phyloP scores from a whole-genome alignment of 2,113 vertebrate genomes.

The Zosterops pallidus region DNA sequence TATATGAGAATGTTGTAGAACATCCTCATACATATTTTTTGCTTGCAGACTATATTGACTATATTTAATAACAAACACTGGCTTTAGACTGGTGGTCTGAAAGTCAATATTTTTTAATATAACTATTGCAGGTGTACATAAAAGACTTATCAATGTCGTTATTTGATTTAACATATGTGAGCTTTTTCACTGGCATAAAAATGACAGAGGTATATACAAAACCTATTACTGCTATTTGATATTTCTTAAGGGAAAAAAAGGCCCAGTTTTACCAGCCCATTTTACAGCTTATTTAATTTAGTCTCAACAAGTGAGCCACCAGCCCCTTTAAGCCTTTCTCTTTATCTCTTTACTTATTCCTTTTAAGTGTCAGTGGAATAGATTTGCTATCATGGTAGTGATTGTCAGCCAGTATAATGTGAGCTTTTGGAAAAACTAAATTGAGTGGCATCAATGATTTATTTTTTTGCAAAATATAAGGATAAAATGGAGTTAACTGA shows the following conservation, averaged over 20 bases:
- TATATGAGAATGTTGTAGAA: not conserved
- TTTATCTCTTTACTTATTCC: not conserved
- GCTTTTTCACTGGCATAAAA: not conserved
- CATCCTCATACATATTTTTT: not conserved
- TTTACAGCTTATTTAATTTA: not conserved
- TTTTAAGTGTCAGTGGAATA: not conserved
- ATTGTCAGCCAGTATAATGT: not conserved
- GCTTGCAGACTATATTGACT: not conserved
- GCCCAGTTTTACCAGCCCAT: not conserved
- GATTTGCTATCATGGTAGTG: not conserved
- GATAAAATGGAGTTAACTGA: not conserved
- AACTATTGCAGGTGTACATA: not conserved
- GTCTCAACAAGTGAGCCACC: not conserved
- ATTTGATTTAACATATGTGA: not conserved
- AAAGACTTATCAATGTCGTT: not conserved
- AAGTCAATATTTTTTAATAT: not conserved
- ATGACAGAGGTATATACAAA: not conserved
- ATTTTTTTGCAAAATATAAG: slow-evolving; percentile 13
- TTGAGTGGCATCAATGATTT: not conserved
- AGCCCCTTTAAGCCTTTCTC: not conserved
- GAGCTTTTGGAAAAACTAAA: not conserved
- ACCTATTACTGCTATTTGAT: not conserved
- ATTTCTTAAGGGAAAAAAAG: not conserved
- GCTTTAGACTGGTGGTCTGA: not conserved
- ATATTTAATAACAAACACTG: not conserved